Conservation (phyloP, 2,797 vertebrate species). For the Microctenopoma steveboyesi region DNA sequence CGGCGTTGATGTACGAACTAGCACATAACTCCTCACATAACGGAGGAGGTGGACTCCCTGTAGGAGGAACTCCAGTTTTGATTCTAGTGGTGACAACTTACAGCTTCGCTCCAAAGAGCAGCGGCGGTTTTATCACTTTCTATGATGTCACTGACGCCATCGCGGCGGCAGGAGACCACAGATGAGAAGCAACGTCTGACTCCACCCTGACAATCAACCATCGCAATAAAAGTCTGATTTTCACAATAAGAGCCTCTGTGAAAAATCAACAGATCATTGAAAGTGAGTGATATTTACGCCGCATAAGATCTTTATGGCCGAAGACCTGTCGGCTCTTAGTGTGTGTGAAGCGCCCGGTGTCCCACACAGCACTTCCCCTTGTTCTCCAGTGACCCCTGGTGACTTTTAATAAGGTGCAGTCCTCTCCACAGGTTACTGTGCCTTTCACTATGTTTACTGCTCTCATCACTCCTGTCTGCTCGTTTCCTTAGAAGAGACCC, state of each 20-base stretch:
- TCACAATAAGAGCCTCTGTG: no score
- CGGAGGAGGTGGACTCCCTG: no score
- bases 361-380: constrained; percentile 12
- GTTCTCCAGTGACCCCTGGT: constrained; percentile 3
- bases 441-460: no score
- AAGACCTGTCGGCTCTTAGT: constrained; percentile 12
- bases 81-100: background rate
- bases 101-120: background rate
- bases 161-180: constrained; percentile 7
- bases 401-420: background rate
- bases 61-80: background rate
- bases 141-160: no score
- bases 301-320: background rate
- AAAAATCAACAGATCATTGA: no score
- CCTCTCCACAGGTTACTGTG: background rate
- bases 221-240: no score
- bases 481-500: no score
- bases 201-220: no score
- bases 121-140: background rate
- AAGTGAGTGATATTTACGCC: no score
- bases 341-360: background rate
- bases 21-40: no score
- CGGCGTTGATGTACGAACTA: no score
- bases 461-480: no score
- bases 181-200: constrained; percentile 16